Conservation (phyloP, 2,113 vertebrate species). For the Girardinichthys multiradiatus region DNA sequence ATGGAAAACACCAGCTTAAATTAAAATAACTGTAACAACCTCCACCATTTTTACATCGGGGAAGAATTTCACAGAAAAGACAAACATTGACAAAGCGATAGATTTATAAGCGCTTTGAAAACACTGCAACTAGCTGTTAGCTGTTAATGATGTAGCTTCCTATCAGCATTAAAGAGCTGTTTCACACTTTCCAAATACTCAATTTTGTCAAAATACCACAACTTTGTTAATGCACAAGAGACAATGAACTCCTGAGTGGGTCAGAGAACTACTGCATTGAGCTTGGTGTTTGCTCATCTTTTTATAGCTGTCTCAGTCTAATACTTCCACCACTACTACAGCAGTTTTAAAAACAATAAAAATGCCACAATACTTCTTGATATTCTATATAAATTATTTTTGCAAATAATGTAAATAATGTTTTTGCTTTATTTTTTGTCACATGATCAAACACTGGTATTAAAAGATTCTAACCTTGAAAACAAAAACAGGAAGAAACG, state of each 20-base stretch:
- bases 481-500: constrained; percentile 71
- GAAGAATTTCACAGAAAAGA: too few species aligned
- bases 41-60: too few species aligned
- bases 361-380: not conserved
- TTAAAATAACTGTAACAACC: too few species aligned
- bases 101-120: too few species aligned
- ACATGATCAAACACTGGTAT: constrained; percentile 10
- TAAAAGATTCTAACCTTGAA: constrained; percentile 73
- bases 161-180: not conserved
- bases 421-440: constrained; percentile 1
- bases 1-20: too few species aligned
- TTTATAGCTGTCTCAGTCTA: not conserved
- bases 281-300: not conserved
- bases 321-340: not conserved
- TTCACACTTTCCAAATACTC: not conserved
- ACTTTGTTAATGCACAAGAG: not conserved
- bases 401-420: constrained; percentile 7
- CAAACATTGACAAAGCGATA: too few species aligned
- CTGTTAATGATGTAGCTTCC: too few species aligned
- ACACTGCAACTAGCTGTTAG: too few species aligned
- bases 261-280: not conserved
- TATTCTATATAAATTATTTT: not conserved
- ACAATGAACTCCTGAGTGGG: not conserved
- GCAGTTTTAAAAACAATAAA: not conserved
- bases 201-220: not conserved